Base-by-base conservation (phyloP, 2,797 vertebrate species). In the Sebastes vulpes region DNA sequence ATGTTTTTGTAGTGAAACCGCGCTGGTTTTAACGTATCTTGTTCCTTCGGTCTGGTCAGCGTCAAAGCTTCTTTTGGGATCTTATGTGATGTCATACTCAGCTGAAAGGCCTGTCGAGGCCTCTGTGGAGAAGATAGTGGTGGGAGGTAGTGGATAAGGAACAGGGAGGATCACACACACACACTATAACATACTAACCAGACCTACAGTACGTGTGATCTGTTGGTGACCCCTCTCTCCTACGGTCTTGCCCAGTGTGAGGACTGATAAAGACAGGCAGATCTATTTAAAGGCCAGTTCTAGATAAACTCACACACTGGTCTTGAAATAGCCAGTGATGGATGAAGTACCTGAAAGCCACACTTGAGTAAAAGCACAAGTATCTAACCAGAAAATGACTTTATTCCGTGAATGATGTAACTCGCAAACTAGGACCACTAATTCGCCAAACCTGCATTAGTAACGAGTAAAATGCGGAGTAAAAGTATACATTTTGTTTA, bases 141-240 rank as follows among this genome's bases (percentile, higher is more conserved):
- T 86, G 72, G 76, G 77, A 81, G 42, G 81, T 14, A 67, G 72
- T 31, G 59, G 90, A 92, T 91, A 90, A 87, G 69, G 29, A 82
- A 65, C 4, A 2, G 61, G 74, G 35, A 81, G 35, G 68, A 72
- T 70, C 57, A 38, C 54, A 70, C 35, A 72, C 60, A 67, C 58
- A 70, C 26, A 67, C 52, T 59, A 14, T 3, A 32, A 48, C 29
- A 66, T 48, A 65, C 14, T 9, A 9, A 65, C 28, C 69, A 83
- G 23, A 57, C 7, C 23, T 71, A 26, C 26, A 75, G 32, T 56
- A 35, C 64, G 21, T 50, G 38, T 64, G 38, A 65, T 79, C 32
- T 65, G 18, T 50, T 29, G 38, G 38, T 89, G 71, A 80, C 63
- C 65, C 52, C 64, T 68, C 53, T 75, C 54, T 68, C n/a, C 7